Conservation (phyloP, 2,113 vertebrate species). For the Saccopteryx leptura region DNA sequence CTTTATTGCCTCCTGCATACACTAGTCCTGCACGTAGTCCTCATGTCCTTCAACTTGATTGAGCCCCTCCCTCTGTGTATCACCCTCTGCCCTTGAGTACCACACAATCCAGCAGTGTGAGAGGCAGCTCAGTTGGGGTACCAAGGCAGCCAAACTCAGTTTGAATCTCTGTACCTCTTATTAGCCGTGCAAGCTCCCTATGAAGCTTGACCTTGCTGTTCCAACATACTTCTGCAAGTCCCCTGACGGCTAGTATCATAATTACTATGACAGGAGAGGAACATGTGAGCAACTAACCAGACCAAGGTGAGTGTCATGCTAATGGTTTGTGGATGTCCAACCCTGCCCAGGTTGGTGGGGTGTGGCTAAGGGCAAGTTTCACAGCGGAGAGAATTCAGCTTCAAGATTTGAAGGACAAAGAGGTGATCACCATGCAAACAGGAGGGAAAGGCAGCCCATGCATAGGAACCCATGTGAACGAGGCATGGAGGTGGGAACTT, state of each 20-base stretch:
- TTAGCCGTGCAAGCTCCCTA: not conserved
- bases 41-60: not conserved
- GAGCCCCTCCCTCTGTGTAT: not conserved
- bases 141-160: not conserved
- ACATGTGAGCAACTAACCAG: not conserved
- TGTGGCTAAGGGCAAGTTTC: not conserved
- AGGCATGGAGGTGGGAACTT: not conserved
- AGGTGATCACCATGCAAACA: not conserved
- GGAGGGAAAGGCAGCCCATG: not conserved
- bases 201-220: not conserved
- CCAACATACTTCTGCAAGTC: not conserved
- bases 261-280: not conserved
- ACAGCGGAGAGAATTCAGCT: not conserved
- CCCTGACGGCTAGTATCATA: not conserved
- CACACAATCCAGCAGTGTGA: not conserved
- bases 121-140: too few relatives aligned
- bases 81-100: not conserved
- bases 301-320: not conserved
- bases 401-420: not conserved
- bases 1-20: not conserved
- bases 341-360: not conserved
- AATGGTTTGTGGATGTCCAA: not conserved
- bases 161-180: not conserved
- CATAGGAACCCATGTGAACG: not conserved
- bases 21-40: not conserved